phyloP scores from a whole-genome alignment of 2,888 invertebrate genomes.

The Cactoblastis cactorum region DNA sequence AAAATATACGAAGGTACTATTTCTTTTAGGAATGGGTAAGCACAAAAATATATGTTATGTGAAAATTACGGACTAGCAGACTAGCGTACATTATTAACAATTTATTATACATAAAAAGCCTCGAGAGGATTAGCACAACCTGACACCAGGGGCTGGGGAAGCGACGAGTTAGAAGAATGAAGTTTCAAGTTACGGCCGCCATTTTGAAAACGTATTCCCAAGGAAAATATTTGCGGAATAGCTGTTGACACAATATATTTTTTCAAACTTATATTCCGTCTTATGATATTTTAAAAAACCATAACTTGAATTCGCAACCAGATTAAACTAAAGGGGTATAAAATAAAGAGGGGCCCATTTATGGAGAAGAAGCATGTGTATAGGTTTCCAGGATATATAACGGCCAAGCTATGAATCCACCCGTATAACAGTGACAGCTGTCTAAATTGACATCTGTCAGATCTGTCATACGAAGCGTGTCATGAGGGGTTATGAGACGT shows the following conservation, averaged over 20 bases:
- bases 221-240: constrained; percentile 3
- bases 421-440: constrained; percentile 10
- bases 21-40: no score
- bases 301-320: constrained; percentile 4
- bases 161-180: constrained; percentile 18
- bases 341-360: constrained; percentile 6
- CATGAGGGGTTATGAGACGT: constrained; percentile 10
- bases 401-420: constrained; percentile 1
- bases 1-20: no score
- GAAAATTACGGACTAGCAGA: constrained; percentile 10
- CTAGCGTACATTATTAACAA: constrained; percentile 16
- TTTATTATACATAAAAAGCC: constrained; percentile 34
- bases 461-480: constrained; percentile 9
- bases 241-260: background rate
- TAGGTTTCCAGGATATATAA: background rate
- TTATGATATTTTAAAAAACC: background rate
- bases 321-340: constrained; percentile 1
- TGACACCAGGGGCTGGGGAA: constrained; percentile 27
- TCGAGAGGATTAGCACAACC: constrained; percentile 18
- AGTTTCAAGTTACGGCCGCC: constrained; percentile 14
- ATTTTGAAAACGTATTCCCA: constrained; percentile 7
- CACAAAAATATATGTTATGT: background rate
- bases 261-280: background rate
- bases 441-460: constrained; percentile 7
- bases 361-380: constrained; percentile 2